Evolutionary conservation across 2,797 vertebrate genomes (phyloP), one percentile per base, ranked within the genome.

Genomic region (Gorsachius magnificus): DNA sequence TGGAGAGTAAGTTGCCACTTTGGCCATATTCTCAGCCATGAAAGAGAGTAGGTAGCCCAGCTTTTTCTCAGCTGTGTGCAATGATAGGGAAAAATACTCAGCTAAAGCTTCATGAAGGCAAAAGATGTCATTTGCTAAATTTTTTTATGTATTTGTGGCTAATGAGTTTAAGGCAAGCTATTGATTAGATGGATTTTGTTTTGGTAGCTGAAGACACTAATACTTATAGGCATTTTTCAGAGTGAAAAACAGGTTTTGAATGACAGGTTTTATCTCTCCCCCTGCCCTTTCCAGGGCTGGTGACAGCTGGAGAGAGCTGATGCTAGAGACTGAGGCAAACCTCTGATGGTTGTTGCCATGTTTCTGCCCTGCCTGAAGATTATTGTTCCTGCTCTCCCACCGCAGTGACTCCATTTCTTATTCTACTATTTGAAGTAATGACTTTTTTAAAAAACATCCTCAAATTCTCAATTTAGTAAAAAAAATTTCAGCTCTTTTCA

Each of bases 1-100:
- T 46, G 21, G 21, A 58, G 16, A 12, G 6, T 24, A 51, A 70
- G 26, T 58, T 83, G 33, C 11, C 0, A 0, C 48, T 83, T 83
- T 51, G 48, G 35, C 26, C 77, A 54, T 63, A 75, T 66, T 63
- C 29, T 75, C 69, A 78, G 65, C 21, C 31, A 20, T 64, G 31
- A 46, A 74, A 50, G 18, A 9, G 14, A 43, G n/a, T 35, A 16
- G 9, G 14, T 36, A 78, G 41, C 19, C 31, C 57, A 75, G 28
- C 3, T 71, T n/a, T 28, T 51, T 38, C 48, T 70, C 83, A 90
- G 9, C 43, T 86, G 29, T 58, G 24, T 51, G 60, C 13, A 93
- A 46, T 56, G 24, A n/a, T 5, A n/a, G 4, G 28, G 31, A 21
- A 85, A 89, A 90, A 76, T 18, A 83, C 6, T 36, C 43, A 61